Conservation (phyloP, 2,113 vertebrate genomes). For the Larimichthys crocea region DNA sequence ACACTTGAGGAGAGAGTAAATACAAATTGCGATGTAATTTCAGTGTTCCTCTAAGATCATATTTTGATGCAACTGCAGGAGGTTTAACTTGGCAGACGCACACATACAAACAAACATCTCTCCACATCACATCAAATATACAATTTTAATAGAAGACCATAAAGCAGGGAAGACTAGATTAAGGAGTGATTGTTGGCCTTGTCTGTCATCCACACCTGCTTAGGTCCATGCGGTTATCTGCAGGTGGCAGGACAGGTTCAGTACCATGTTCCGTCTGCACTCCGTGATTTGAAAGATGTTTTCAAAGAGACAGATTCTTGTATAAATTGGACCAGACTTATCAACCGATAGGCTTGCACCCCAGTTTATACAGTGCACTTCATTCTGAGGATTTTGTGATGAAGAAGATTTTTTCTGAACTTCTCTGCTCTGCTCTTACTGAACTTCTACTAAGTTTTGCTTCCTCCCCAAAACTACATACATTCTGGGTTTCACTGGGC, state of each 20-base stretch:
- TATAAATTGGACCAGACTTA: neutral
- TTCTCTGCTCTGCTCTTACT: neutral
- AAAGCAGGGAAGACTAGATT: neutral
- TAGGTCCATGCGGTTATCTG: neutral
- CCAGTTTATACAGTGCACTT: too few relatives aligned
- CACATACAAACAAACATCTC: neutral
- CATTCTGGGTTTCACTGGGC: neutral
- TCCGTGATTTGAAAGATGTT: neutral
- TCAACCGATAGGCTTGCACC: neutral
- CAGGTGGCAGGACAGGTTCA: neutral
- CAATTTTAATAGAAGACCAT: neutral
- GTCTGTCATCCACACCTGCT: neutral
- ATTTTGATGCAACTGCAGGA: neutral
- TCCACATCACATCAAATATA: neutral
- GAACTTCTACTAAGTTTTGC: neutral
- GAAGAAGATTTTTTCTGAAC: neutral
- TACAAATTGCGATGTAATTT: constrained; percentile 11
- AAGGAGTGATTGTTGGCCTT: neutral
- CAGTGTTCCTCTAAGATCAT: neutral
- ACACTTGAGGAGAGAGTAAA: constrained; percentile 22
- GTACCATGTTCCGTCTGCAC: neutral
- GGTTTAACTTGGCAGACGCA: neutral
- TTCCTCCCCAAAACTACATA: too few relatives aligned
- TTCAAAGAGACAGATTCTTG: neutral
- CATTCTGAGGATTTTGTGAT: neutral